Base-by-base conservation (phyloP, 1,140 invertebrate species). In the Zaprionus taronus region DNA sequence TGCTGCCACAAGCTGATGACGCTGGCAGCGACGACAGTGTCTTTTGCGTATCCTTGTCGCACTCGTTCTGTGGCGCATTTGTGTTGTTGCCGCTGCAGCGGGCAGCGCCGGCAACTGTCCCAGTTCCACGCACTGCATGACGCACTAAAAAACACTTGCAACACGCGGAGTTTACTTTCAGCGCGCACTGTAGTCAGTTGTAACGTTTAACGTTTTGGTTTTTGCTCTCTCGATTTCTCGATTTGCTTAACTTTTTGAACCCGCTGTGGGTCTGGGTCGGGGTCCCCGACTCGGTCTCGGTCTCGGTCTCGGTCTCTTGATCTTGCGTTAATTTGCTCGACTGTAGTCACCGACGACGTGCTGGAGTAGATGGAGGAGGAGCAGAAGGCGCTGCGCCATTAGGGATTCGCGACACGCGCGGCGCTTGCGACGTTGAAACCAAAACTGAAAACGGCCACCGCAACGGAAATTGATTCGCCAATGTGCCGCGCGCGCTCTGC, bases 401-500 rank as follows among this genome's bases (percentile, higher is more conserved):
- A 62, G 79, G 70, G 83, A 90, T 82, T 90, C 85, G 71, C 85
- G 86, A 90, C 85, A 90, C 85, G 85, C 85, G 82, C 81, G 74
- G 71, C 82, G 85, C 79, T 70, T 60, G 77, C 85, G 73, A 90
- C 85, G 85, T 81, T 90, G 81, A 90, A 90, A 90, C 72, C 79
- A 90, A 90, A 90, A 90, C 85, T 90, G 85, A 89, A 89, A 89
- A 81, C 81, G 81, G 86, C 85, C 79, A 90, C 85, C 81, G 86
- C 85, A 90, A 85, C 85, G 86, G 85, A 90, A 90, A 90, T 90
- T 90, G 85, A 90, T 90, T 90, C 86, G 85, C 84, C 70, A 87
- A 87, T 78, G 83, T 87, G 83, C 67, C 81, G 78, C 69, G 66
- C 57, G 53, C 51, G 74, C 66, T 72, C 60, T 72, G 34, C 60